A percentile compares a stretch with the other conserved stretches of the same genome.
Conservation (phyloP, 2,888 invertebrate genomes). For the Caenorhabditis angaria region DNA sequence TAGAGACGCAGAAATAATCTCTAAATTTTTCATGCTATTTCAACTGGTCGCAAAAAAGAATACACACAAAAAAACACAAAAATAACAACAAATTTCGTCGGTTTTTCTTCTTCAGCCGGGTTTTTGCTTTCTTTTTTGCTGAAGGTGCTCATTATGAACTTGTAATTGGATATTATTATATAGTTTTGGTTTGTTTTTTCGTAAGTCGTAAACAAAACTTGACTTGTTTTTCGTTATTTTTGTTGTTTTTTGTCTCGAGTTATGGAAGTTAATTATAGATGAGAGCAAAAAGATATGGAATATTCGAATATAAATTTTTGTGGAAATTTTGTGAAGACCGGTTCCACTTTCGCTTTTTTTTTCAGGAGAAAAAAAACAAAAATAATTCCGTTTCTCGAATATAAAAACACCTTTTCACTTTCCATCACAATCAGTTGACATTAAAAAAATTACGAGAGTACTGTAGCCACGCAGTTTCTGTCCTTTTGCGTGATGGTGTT, state of each 20-base stretch:
- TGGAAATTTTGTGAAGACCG: no score
- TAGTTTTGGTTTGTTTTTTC: background rate
- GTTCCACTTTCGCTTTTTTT: no score
- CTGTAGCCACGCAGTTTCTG: no score
- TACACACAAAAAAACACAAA: background rate
- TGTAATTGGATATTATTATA: conserved; percentile 6
- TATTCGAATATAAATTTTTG: background rate
- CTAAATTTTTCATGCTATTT: background rate
- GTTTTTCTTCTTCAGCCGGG: background rate
- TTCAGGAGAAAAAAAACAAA: no score
- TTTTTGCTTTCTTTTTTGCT: conserved; percentile 9
- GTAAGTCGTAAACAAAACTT: background rate
- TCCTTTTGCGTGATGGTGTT: no score
- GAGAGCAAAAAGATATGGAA: background rate
- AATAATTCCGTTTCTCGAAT: no score
- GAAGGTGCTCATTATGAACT: conserved; percentile 32
- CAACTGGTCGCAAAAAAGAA: background rate
- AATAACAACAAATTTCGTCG: background rate
- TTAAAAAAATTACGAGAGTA: no score
- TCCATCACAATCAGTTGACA: no score
- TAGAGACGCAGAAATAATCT: background rate
- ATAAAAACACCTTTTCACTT: no score
- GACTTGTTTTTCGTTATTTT: background rate
- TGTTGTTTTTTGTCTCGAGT: conserved; percentile 1
- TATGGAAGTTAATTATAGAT: conserved; percentile 1